Percentiles rank a stretch among this genome's conserved stretches.
phyloP scores from a whole-genome alignment of 2,888 invertebrate species.

The Hypomecis punctinalis region DNA sequence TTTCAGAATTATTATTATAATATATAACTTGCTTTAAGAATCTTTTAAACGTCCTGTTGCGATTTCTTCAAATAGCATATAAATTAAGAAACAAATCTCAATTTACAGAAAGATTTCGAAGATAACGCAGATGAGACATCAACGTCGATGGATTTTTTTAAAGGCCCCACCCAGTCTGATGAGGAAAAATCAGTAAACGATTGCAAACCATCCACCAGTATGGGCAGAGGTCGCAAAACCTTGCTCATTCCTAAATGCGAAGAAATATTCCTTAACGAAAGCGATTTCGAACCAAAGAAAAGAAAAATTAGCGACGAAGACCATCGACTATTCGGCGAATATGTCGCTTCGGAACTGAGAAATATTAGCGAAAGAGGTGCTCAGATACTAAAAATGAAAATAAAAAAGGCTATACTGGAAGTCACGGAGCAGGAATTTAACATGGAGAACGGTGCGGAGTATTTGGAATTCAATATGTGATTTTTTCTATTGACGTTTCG shows the following conservation, averaged over 20 bases:
- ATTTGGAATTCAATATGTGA: slow-evolving; percentile 6
- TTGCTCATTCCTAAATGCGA: slow-evolving; percentile 1
- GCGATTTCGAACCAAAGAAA: slow-evolving; percentile 5
- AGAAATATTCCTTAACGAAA: slow-evolving; percentile 8
- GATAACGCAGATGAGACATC: background rate
- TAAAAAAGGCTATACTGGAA: slow-evolving; percentile 31
- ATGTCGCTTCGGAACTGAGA: slow-evolving; percentile 29
- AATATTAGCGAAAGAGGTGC: slow-evolving; percentile 24
- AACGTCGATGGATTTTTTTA: background rate
- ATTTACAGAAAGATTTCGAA: slow-evolving; percentile 1
- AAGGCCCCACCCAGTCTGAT: background rate
- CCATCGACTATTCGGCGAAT: slow-evolving; percentile 28
- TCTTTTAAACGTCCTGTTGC: too few species aligned
- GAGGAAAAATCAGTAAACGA: slow-evolving; percentile 4
- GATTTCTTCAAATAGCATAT: too few species aligned
- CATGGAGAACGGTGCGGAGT: slow-evolving; percentile 6
- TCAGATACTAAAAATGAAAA: slow-evolving; percentile 29
- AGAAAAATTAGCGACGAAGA: slow-evolving; percentile 8
- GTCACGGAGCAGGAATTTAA: slow-evolving; percentile 30
- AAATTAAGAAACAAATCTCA: background rate
- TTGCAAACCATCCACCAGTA: background rate
- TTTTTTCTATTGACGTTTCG: background rate
- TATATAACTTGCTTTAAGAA: too few species aligned
- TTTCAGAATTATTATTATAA: too few species aligned
- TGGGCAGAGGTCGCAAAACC: too few species aligned